Evolutionary conservation across 2,113 vertebrate species (phyloP), one percentile per base, ranked within the genome.

Genomic region (Polyodon spathula): DNA sequence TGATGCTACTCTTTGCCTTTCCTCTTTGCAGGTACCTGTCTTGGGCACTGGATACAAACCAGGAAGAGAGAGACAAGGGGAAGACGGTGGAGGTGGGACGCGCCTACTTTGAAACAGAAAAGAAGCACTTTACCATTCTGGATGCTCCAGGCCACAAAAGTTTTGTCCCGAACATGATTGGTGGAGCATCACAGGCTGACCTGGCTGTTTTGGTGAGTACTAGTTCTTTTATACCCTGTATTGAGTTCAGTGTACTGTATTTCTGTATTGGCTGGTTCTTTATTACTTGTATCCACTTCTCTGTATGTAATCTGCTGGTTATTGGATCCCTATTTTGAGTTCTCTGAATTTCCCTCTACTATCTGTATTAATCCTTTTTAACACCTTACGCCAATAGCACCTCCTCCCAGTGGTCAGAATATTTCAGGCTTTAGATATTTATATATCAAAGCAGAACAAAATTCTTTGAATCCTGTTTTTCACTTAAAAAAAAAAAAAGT

Each of bases 111-210:
- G 96, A 99, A 84, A 99, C 95, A 0, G 94, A 97, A 82, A 96
- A 95, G 66, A 99, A 99, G 70, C 96, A 98, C 72, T 99, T 99
- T 82, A 99, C 96, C 62, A 98, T 99, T 77, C 83, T 99, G 80
- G 96, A 99, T 66, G 96, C 96, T 40, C 96, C 96, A 1, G 96
- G 96, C 60, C 96, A 99, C 75, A 99, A 99, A 86, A 98, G 96
- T 83, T 99, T 99, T 75, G 96, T 99, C 63, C 95, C 96, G 59
- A 99, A 99, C 83, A 99, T 99, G 96, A 99, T 99, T 43, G 96
- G 95, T 51, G 95, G 96, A 15, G 94, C 96, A 55, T 99, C 96
- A 48, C 96, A 99, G 80, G 96, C 96, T 58, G 96, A 99, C 73
- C 81, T 99, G 76, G 96, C 96, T 62, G 95, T 99, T 11, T 77